phyloP scores from a whole-genome alignment of 2,797 vertebrate genomes.

The Protonibea diacanthus region DNA sequence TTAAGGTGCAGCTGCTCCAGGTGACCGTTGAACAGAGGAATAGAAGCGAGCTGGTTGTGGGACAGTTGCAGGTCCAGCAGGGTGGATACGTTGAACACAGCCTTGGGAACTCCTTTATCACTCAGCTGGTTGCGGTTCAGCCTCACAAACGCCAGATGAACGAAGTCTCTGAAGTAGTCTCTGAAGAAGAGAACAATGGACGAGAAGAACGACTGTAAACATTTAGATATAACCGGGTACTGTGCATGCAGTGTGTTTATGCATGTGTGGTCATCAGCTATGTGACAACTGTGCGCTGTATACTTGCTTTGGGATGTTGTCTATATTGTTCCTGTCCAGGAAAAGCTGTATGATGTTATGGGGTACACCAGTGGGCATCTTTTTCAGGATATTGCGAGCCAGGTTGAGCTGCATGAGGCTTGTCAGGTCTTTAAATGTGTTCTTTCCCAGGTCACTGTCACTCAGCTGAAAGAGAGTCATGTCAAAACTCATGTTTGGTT shows the following conservation, averaged over 20 bases:
- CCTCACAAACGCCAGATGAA: conserved; percentile 92
- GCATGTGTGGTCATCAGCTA: background rate
- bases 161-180: conserved; percentile 91
- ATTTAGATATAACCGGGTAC: background rate
- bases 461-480: conserved; percentile 72
- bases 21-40: conserved; percentile 90
- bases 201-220: conserved; percentile 9
- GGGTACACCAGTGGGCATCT: conserved; percentile 93
- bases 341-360: conserved; percentile 91
- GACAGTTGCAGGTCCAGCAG: conserved; percentile 95
- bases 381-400: conserved; percentile 92
- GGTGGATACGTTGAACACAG: conserved; percentile 93
- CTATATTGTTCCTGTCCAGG: conserved; percentile 94
- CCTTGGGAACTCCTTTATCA: conserved; percentile 93
- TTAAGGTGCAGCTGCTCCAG: conserved; percentile 98
- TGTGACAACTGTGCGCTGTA: conserved; percentile 5
- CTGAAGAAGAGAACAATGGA: conserved; percentile 45
- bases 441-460: conserved; percentile 90
- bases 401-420: conserved; percentile 96
- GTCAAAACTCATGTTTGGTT: conserved; percentile 4
- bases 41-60: conserved; percentile 92
- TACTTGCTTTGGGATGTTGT: conserved; percentile 89
- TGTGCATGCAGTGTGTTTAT: background rate
- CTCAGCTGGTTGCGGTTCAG: conserved; percentile 96
- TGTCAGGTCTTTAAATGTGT: conserved; percentile 93